Evolutionary conservation across 2,888 invertebrate species (phyloP).

Genomic region (Tetragonisca angustula): DNA sequence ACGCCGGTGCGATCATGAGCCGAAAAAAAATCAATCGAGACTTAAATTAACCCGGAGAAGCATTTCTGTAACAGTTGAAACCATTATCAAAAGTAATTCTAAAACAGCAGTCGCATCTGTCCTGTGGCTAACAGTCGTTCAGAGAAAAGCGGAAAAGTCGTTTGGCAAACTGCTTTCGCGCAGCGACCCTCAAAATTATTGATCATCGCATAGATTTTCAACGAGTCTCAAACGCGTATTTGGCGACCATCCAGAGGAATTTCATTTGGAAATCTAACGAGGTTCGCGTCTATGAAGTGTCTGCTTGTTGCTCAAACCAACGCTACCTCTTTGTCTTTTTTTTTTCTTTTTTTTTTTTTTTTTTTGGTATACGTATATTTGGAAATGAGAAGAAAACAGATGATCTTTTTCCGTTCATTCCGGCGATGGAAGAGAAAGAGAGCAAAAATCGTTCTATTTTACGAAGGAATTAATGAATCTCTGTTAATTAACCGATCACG

Average conservation of each 20-base stretch:
- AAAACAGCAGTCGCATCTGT: conserved; percentile 2
- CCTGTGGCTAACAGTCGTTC: conserved; percentile 16
- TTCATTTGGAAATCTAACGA: conserved; percentile 34
- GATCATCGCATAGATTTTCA: conserved; percentile 44
- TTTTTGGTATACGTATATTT: neutral
- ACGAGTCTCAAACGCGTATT: conserved; percentile 14
- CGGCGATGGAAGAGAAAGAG: too few species aligned
- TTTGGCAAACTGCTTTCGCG: conserved; percentile 49
- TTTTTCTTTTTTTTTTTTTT: too few species aligned
- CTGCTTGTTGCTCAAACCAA: neutral
- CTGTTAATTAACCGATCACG: conserved; percentile 21
- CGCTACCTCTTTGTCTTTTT: too few species aligned
- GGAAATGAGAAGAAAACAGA: rapidly evolving
- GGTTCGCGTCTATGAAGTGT: conserved; percentile 26
- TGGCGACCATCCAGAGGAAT: conserved; percentile 40
- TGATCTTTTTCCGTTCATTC: too few species aligned
- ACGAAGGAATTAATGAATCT: conserved; percentile 8
- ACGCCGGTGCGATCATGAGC: too few species aligned
- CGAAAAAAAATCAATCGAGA: neutral
- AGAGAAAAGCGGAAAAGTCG: conserved; percentile 33
- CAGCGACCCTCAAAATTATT: conserved; percentile 27
- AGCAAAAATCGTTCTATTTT: neutral
- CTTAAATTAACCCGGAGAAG: neutral
- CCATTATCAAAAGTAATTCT: neutral
- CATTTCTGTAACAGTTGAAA: neutral